Percentiles rank a stretch among this genome's conserved stretches.
These are phyloP conservation scores for Mycalesis mineus DNA, from an alignment of 2,888 invertebrate species.

Conservation along the genomic window DNA sequence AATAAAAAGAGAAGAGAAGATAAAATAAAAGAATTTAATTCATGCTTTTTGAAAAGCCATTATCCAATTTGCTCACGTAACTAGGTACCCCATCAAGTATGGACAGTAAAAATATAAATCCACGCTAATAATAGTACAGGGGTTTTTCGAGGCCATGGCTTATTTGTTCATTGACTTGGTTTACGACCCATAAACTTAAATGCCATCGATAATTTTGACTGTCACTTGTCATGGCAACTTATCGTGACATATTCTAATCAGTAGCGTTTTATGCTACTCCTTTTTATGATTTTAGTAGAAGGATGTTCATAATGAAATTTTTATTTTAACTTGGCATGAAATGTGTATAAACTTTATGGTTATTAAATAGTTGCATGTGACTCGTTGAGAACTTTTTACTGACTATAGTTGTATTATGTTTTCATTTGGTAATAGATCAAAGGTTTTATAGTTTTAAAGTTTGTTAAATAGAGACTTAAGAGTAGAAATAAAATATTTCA, in stretches of 20 bases:
- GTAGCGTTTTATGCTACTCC: not conserved
- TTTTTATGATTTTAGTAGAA: slow-evolving; percentile 4
- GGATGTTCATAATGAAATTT: slow-evolving; percentile 5
- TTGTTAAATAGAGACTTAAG: too few relatives aligned
- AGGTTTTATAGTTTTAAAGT: not conserved
- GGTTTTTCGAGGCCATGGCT: slow-evolving; percentile 6
- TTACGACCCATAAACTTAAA: slow-evolving; percentile 19
- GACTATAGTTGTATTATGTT: not conserved
- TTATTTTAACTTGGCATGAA: slow-evolving; percentile 17
- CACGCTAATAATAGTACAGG: not conserved
- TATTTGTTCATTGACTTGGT: slow-evolving; percentile 17
- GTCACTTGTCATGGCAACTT: slow-evolving; percentile 27
- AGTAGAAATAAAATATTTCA: too few relatives aligned
- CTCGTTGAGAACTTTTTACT: not conserved
- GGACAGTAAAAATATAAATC: not conserved
- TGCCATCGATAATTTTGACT: slow-evolving; percentile 10
- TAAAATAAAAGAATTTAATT: too few relatives aligned
- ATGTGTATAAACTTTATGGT: slow-evolving; percentile 5
- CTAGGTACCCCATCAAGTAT: too few relatives aligned
- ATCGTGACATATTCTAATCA: slow-evolving; percentile 23
- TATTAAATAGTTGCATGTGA: not conserved
- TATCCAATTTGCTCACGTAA: too few relatives aligned
- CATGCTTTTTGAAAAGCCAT: too few relatives aligned
- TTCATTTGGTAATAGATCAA: not conserved
- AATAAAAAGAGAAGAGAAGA: too few relatives aligned